These are phyloP conservation scores for Poeciliopsis presidionis DNA, from an alignment of 2,797 vertebrate species.

Conservation along the genomic window DNA sequence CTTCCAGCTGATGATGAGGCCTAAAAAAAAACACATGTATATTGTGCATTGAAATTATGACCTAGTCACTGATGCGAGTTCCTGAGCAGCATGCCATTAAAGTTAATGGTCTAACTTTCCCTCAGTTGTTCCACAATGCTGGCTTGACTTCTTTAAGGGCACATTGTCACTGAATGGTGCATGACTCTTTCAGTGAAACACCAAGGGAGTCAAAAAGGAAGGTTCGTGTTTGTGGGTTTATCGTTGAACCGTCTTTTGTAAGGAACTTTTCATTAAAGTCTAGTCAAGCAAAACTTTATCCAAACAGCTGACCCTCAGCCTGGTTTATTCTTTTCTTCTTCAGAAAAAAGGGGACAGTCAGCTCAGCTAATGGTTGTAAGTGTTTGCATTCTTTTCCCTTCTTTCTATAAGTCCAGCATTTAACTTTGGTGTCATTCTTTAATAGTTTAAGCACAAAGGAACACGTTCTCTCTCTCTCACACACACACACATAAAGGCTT, in stretches of 20 bases:
- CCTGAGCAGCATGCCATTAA: not conserved
- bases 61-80: not conserved
- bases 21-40: not conserved
- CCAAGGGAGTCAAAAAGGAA: not conserved
- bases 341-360: slow-evolving; percentile 11
- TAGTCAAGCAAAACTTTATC: slow-evolving; percentile 50
- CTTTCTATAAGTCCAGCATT: slow-evolving; percentile 19
- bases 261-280: slow-evolving; percentile 42
- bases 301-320: slow-evolving; percentile 48
- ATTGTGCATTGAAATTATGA: not conserved
- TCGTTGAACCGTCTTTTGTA: not conserved
- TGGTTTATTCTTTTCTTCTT: slow-evolving; percentile 36
- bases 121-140: not conserved
- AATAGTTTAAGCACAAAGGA: slow-evolving; percentile 12
- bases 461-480: no score
- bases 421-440: slow-evolving; percentile 29
- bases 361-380: slow-evolving; percentile 37
- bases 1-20: not conserved
- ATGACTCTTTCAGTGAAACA: not conserved
- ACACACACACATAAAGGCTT: slow-evolving; percentile 1
- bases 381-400: slow-evolving; percentile 43
- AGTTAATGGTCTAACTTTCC: not conserved
- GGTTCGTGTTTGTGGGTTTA: not conserved
- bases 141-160: not conserved
- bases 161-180: not conserved